Evolutionary conservation across 2,888 invertebrate genomes (phyloP), one percentile per base, ranked within the genome.

Genomic region (Tuberolachnus salignus): DNA sequence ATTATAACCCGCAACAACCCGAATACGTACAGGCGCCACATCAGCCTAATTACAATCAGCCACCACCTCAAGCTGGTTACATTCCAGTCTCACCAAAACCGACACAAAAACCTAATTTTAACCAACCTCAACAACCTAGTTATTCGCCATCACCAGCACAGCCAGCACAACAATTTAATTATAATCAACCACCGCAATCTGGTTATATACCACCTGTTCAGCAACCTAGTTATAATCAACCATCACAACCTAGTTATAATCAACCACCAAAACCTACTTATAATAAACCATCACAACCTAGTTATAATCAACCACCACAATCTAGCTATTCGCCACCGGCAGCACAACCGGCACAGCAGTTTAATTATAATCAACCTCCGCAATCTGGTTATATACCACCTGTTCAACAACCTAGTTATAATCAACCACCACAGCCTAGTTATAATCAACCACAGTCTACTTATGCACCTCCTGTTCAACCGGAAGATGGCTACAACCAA

Each of bases 231-330:
- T 64, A 71, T 57, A 57, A 64, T 16, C 44, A 42, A 67, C 73
- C 81, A 19, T 59, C 73, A 11, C 80, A 80, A 21, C 81, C 81
- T 11, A 63, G 66, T 14, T 67, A 81, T 26, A 81, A 80, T n/a
- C 73, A 59, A 73, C 81, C 80, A 42, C 42, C 51, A 10, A 53
- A 70, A 16, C 55, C 64, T 1, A 51, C 26, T 49, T 49, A 69
- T 19, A 42, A n/a, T 21, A 67, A 55, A 11, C 63, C 61, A n/a
- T 13, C 16, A 21, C 11, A 34, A 34, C 34, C 34, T 34, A 34
- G 34, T 34, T 34, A 34, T 34, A 34, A 71, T 19, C 53, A 63
- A 78, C 81, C 81, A n/a, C 42, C 73, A 11, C 73, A 80, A 64
- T n/a, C 70, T 14, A 51, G 21, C 23, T 34, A 49, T 1, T 9